Evolutionary conservation across 2,797 vertebrate species (phyloP).

Genomic region (Chlorospingus semifuscus): DNA sequence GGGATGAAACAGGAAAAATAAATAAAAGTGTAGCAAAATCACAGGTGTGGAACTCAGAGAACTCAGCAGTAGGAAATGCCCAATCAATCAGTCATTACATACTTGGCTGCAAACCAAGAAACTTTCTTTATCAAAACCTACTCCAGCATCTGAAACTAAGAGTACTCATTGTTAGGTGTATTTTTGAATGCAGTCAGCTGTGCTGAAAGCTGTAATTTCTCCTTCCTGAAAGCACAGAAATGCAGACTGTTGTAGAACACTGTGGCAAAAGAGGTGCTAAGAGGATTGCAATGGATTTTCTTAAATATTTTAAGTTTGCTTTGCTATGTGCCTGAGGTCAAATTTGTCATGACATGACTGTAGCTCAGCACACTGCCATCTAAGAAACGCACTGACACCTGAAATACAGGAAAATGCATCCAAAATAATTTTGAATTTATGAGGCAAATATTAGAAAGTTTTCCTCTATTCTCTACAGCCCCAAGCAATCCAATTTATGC

Average conservation of each 20-base stretch:
- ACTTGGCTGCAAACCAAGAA: not conserved
- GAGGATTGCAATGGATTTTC: not conserved
- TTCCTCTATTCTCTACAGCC: not conserved
- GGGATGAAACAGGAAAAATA: not conserved
- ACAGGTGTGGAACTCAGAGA: not conserved
- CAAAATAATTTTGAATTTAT: not conserved
- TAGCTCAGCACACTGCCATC: not conserved
- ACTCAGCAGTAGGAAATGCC: not conserved
- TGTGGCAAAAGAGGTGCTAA: not conserved
- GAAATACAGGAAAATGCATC: not conserved
- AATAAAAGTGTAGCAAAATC: not conserved
- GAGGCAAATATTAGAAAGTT: not conserved
- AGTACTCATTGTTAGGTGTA: not conserved
- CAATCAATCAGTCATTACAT: not conserved
- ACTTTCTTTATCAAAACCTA: not conserved
- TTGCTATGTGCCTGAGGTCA: not conserved
- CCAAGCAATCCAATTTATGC: not conserved
- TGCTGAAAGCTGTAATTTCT: not conserved
- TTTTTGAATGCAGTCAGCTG: not conserved
- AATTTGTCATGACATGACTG: not conserved
- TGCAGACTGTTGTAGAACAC: not conserved
- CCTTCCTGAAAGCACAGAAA: not conserved
- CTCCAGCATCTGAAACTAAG: not conserved
- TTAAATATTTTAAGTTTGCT: not conserved
- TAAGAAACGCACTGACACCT: not conserved